These are phyloP conservation scores for Paramuricea clavata DNA, from an alignment of 92 coral and sea anemone genomes.

Conservation along the genomic window DNA sequence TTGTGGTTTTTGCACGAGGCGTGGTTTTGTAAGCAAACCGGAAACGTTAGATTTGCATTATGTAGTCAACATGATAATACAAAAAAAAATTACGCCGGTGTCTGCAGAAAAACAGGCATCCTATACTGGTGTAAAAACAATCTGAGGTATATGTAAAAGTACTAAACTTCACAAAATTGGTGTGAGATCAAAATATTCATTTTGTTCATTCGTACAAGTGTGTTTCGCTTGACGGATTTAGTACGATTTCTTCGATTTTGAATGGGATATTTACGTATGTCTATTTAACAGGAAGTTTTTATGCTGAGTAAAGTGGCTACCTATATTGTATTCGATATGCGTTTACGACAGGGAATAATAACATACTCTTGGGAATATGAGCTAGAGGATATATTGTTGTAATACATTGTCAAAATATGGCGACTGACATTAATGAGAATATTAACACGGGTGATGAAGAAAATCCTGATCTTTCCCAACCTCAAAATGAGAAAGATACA, in stretches of 20 bases:
- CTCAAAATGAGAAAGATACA: background rate
- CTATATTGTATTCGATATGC: background rate
- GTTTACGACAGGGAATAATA: background rate
- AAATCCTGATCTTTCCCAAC: background rate
- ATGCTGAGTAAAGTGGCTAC: background rate
- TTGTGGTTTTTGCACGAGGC: background rate
- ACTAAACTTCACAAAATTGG: too few relatives aligned
- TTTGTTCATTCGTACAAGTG: background rate
- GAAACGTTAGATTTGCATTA: background rate
- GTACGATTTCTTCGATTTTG: background rate
- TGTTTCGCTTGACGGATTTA: background rate
- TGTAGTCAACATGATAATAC: background rate
- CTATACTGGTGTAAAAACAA: background rate
- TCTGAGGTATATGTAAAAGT: background rate
- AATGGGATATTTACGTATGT: background rate
- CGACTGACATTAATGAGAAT: constrained; percentile 27
- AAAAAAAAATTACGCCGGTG: background rate
- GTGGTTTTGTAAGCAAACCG: constrained; percentile 15
- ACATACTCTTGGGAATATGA: background rate
- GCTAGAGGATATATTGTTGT: background rate
- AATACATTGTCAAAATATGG: constrained; percentile 5
- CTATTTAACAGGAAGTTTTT: constrained; percentile 40
- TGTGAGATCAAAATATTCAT: too few relatives aligned
- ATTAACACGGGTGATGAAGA: background rate
- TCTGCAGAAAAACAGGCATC: constrained; percentile 12